A percentile compares a stretch with the other conserved stretches of the same genome.
Evolutionary conservation across 2,888 invertebrate genomes (phyloP).

Genomic region (Metallyticus violacea): DNA sequence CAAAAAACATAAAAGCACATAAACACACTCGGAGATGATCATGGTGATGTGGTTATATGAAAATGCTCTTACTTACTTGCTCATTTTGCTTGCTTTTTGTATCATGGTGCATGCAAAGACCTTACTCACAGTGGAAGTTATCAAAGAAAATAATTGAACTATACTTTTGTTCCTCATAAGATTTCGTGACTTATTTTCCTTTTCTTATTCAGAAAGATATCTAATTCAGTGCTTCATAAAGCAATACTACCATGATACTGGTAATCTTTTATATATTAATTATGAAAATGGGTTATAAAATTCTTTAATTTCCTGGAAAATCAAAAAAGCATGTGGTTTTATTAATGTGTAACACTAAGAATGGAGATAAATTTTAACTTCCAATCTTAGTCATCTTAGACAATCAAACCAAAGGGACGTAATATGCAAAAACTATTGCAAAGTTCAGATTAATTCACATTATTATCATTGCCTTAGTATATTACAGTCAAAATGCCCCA

Average conservation of each 20-base stretch:
- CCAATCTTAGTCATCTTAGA: background rate
- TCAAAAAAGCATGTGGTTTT: background rate
- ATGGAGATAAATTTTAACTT: background rate
- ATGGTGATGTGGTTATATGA: background rate
- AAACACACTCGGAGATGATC: background rate
- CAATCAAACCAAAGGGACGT: background rate
- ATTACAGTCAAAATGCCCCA: background rate
- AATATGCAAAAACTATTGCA: background rate
- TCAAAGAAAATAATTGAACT: background rate
- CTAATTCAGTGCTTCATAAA: background rate
- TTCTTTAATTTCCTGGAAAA: background rate
- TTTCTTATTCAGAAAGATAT: background rate
- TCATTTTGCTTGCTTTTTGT: background rate
- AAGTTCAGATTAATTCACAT: background rate
- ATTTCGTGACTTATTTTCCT: background rate
- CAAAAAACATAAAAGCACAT: background rate
- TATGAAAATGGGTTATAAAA: no score
- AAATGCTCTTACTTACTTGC: conserved; percentile 4
- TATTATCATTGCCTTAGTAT: background rate
- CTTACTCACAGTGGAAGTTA: background rate
- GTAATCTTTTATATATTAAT: no score
- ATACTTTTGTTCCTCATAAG: no score
- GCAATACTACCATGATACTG: no score
- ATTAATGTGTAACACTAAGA: background rate
- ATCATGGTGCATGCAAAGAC: background rate